A percentile compares a stretch with the other conserved stretches of the same genome.
phyloP scores from a whole-genome alignment of 2,888 invertebrate genomes.

The Proisotoma minuta region DNA sequence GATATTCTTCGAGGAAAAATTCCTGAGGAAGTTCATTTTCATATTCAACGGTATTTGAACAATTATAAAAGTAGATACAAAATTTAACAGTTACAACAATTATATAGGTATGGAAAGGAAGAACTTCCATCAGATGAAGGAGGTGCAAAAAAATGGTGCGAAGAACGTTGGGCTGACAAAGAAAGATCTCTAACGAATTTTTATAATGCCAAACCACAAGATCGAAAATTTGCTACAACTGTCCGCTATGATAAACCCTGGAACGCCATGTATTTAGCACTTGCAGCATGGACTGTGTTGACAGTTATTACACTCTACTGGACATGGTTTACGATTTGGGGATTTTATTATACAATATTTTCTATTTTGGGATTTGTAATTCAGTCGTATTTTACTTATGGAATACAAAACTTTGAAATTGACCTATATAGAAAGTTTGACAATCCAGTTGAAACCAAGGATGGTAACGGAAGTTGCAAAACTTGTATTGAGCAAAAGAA shows the following conservation, averaged over 20 bases:
- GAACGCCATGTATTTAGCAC: slow-evolving; percentile 56
- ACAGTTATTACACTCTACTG: slow-evolving; percentile 53
- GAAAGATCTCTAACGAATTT: slow-evolving; percentile 61
- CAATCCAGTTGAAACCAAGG: not conserved
- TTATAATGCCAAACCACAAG: slow-evolving; percentile 48
- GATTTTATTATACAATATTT: slow-evolving; percentile 57
- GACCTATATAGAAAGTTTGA: slow-evolving; percentile 42
- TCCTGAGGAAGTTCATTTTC: slow-evolving; percentile 71
- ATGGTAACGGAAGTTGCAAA: not conserved
- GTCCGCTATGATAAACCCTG: slow-evolving; percentile 37
- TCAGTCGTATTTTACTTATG: slow-evolving; percentile 58
- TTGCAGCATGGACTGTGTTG: slow-evolving; percentile 64
- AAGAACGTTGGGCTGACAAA: slow-evolving; percentile 63
- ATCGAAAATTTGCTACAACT: slow-evolving; percentile 22
- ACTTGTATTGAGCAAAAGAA: not conserved
- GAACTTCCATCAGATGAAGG: slow-evolving; percentile 60
- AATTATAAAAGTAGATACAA: not conserved
- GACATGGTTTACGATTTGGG: slow-evolving; percentile 53
- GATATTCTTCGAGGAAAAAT: slow-evolving; percentile 63
- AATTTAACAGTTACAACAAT: not conserved
- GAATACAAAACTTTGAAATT: slow-evolving; percentile 60
- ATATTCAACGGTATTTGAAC: slow-evolving; percentile 61
- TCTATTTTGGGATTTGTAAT: slow-evolving; percentile 57
- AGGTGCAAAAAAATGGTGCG: slow-evolving; percentile 61
- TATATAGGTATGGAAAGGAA: slow-evolving; percentile 57